These are phyloP conservation scores for Coelogynopora nodosa DNA, from an alignment of 2,888 invertebrate genomes.

Conservation along the genomic window DNA sequence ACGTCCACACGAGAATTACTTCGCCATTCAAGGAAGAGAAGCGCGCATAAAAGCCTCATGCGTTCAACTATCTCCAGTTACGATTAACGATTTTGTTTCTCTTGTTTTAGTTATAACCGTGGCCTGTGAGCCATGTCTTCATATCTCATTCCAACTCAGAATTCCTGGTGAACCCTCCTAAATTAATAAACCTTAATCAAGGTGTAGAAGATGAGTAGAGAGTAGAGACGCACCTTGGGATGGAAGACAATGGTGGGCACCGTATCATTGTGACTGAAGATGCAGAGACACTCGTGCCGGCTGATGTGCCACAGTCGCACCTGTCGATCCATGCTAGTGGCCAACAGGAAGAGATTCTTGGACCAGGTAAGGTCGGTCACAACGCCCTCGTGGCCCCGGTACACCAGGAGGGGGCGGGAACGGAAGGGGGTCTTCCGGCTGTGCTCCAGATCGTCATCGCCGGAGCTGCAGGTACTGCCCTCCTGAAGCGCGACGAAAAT, in stretches of 20 bases:
- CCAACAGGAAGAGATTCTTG: slow-evolving; percentile 93
- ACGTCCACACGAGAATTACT: too few species aligned
- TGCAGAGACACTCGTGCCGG: slow-evolving; percentile 90
- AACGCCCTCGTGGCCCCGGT: slow-evolving; percentile 90
- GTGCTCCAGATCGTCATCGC: slow-evolving; percentile 36
- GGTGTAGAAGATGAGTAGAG: too few species aligned
- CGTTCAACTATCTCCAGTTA: too few species aligned
- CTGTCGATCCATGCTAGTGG: slow-evolving; percentile 89
- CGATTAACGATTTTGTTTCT: too few species aligned
- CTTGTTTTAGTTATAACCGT: too few species aligned
- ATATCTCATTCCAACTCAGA: too few species aligned
- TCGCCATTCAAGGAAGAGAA: too few species aligned
- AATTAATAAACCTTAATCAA: too few species aligned
- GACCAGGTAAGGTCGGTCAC: slow-evolving; percentile 96
- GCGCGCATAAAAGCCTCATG: too few species aligned
- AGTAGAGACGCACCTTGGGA: slow-evolving; percentile 67
- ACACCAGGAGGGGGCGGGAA: slow-evolving; percentile 83
- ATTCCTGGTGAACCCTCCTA: too few species aligned
- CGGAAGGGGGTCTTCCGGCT: slow-evolving; percentile 68
- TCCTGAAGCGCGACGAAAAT: too few species aligned
- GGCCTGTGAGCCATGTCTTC: too few species aligned
- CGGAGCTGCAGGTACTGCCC: slow-evolving; percentile 36
- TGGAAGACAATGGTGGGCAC: slow-evolving; percentile 98
- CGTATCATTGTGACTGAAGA: slow-evolving; percentile 97
- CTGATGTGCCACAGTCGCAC: slow-evolving; percentile 89